Base-by-base conservation (phyloP, 2,113 vertebrate species). In the Hoplias malabaricus region DNA sequence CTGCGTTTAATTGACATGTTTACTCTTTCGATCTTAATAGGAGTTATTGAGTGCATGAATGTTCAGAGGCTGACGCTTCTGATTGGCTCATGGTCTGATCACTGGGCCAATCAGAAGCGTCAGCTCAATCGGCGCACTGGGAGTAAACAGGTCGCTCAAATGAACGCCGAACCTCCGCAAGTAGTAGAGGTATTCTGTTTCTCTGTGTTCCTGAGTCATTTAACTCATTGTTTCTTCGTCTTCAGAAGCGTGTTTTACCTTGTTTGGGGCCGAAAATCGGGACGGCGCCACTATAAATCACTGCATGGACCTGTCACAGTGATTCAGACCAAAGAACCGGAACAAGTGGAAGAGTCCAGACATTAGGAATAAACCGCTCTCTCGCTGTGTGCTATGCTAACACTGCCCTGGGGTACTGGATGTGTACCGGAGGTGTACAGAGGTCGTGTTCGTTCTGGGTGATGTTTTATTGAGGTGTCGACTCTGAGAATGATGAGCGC, bases 11-110 rank as follows among this genome's bases (percentile, higher is more conserved):
- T n/a, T n/a, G n/a, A n/a, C n/a, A n/a, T n/a, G n/a, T n/a, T n/a
- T n/a, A n/a, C n/a, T n/a, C n/a, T n/a, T n/a, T n/a, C n/a, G n/a
- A n/a, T n/a, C n/a, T n/a, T n/a, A n/a, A n/a, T n/a, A n/a, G n/a
- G n/a, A n/a, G n/a, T n/a, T n/a, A n/a, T n/a, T n/a, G n/a, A n/a
- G 0, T 25, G 61, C 23, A 25, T 23, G 23, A 25, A 63, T 10
- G 23, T 76, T 76, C 67, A 59, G 65, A 69, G 65, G 75, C 65
- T 77, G 65, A 11, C 9, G 8, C 27, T 14, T 69, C 5, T 69
- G 75, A 77, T 77, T 77, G 65, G 75, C 48, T 5, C 74, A 68
- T n/a, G n/a, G n/a, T n/a, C 67, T 57, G 63, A 69, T 68, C 40
- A 59, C 50, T 8, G 10, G 61, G 40, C 81, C 81, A 82, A 76